phyloP scores from a whole-genome alignment of 2,113 vertebrate species.

The Xenus cinereus region DNA sequence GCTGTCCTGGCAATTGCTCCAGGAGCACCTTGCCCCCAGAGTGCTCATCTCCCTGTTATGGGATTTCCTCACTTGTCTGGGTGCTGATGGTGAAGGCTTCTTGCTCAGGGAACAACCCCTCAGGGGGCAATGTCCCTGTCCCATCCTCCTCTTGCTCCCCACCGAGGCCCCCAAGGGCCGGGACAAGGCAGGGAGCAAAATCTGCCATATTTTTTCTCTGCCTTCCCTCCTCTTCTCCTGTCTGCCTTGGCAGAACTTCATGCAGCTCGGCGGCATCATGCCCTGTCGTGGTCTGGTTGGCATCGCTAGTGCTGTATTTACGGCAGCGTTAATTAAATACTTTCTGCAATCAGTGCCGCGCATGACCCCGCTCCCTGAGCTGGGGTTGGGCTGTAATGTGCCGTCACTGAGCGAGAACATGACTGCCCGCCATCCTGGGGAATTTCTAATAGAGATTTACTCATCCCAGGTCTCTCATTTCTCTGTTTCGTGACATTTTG shows the following conservation, averaged over 20 bases:
- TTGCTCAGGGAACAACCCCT: neutral
- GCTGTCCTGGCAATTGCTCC: neutral
- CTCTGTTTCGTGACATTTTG: slow-evolving; percentile 70
- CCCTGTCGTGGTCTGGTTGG: neutral
- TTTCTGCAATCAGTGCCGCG: neutral
- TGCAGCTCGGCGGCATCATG: neutral
- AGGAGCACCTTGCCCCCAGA: neutral
- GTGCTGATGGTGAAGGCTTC: neutral
- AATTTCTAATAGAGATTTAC: slow-evolving; percentile 54
- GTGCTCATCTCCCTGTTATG: accelerated
- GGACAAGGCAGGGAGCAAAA: neutral
- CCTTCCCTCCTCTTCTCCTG: neutral
- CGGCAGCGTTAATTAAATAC: slow-evolving; percentile 17
- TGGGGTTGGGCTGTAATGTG: neutral
- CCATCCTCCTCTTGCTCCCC: neutral
- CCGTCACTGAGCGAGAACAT: neutral
- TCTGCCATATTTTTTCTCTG: neutral
- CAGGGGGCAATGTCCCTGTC: neutral
- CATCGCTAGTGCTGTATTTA: neutral
- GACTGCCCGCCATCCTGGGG: neutral
- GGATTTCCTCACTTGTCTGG: neutral
- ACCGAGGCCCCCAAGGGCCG: neutral
- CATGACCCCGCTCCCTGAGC: neutral
- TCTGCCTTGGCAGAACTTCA: slow-evolving; percentile 20
- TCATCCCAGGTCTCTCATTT: slow-evolving; percentile 55